Percentiles rank a stretch among this genome's conserved stretches.
Evolutionary conservation across 1,140 invertebrate genomes (phyloP).

Genomic region (Heliconius congener): DNA sequence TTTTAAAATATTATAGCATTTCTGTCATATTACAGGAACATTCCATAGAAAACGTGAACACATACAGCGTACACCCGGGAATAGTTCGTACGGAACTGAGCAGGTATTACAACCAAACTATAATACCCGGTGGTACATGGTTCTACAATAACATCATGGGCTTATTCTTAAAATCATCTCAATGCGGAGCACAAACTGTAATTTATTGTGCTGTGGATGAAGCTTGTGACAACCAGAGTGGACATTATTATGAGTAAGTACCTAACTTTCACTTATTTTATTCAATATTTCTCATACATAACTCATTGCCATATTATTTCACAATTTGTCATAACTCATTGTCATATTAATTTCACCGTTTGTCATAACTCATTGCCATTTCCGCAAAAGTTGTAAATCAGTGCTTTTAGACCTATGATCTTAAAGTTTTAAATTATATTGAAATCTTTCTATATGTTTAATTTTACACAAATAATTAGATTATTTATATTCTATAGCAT

Average conservation of each 20-base stretch:
- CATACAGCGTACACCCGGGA: slow-evolving; percentile 87
- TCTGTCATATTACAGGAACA: slow-evolving; percentile 46
- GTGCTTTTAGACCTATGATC: too few species aligned
- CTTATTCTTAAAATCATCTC: slow-evolving; percentile 82
- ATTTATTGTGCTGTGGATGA: slow-evolving; percentile 89
- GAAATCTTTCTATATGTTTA: too few species aligned
- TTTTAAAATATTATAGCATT: too few species aligned
- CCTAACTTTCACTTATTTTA: too few species aligned
- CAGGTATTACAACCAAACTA: slow-evolving; percentile 83
- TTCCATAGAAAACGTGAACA: slow-evolving; percentile 80
- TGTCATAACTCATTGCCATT: neutral
- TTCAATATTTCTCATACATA: neutral
- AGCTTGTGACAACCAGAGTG: slow-evolving; percentile 82
- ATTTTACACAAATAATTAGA: neutral
- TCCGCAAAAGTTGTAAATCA: neutral
- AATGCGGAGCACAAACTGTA: slow-evolving; percentile 89
- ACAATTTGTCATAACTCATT: too few species aligned
- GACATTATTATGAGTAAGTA: slow-evolving; percentile 83
- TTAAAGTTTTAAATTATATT: too few species aligned
- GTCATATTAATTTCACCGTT: too few species aligned
- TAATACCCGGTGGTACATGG: slow-evolving; percentile 61
- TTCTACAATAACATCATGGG: slow-evolving; percentile 47
- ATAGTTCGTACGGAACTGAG: slow-evolving; percentile 87
- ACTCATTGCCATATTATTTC: too few species aligned
- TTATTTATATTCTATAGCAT: neutral